phyloP scores from a whole-genome alignment of 2,888 invertebrate genomes.

The Eupithecia tripunctaria region DNA sequence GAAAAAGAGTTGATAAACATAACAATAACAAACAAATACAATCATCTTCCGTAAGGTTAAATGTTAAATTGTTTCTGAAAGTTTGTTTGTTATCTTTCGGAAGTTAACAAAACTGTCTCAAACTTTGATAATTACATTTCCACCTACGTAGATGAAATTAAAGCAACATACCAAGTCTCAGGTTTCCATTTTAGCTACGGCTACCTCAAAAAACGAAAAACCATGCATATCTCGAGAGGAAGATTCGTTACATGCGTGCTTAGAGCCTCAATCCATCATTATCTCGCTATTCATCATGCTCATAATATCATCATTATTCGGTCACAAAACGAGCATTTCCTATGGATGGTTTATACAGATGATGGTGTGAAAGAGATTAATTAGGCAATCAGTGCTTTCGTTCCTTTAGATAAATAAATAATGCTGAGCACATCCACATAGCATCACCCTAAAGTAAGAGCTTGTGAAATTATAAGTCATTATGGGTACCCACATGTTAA shows the following conservation, averaged over 20 bases:
- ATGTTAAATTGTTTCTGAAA: conserved; percentile 36
- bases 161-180: conserved; percentile 25
- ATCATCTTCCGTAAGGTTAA: conserved; percentile 24
- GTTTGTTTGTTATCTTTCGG: conserved; percentile 31
- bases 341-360: not conserved
- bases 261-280: not conserved
- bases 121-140: conserved; percentile 40
- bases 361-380: not conserved
- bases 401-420: no score
- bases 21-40: conserved; percentile 8
- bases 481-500: no score
- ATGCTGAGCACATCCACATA: no score
- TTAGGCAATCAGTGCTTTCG: no score
- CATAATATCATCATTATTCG: not conserved
- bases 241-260: not conserved
- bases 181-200: conserved; percentile 8
- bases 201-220: no score
- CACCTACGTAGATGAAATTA: conserved; percentile 36
- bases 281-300: not conserved
- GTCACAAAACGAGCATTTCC: not conserved
- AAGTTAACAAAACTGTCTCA: conserved; percentile 31
- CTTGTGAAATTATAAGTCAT: no score
- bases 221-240: not conserved
- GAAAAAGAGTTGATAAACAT: not conserved
- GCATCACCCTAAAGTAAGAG: no score